Base-by-base conservation (phyloP, 2,888 invertebrate species). In the Buathra laborator region DNA sequence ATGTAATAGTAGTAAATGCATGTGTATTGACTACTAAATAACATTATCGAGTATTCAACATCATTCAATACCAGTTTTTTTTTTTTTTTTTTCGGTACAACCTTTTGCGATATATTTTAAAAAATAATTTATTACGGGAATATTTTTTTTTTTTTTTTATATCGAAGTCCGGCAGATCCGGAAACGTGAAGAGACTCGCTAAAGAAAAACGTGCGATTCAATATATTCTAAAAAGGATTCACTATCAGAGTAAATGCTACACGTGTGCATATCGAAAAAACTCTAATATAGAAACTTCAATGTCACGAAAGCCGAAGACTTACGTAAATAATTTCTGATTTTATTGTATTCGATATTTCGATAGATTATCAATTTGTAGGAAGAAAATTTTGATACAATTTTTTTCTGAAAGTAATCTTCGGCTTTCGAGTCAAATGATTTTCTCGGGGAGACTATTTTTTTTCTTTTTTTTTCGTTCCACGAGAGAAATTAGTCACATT, bases 401-500 rank as follows among this genome's bases (percentile, higher is more conserved):
- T 24, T 24, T 24, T 24, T 1, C 7, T 37, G 9, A 9, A 37
- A 37, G 5, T 37, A 37, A 37, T 37, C 37, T 2, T 37, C 37
- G 37, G 37, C 37, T 9, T 37, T 37, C 5, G 9, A 37, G 37
- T 37, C 37, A 37, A 37, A 37, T 37, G 37, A 37, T 37, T 37
- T 5, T 37, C 37, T 37, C 37, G 9, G 37, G 37, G 37, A 37
- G 37, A 9, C 3, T 48, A 48, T 10, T 48, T 48, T 48, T 48
- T 48, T 48, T 46, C 4, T 9, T 46, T 37, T 37, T 14, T 19
- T 12, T 37, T 51, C 51, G 32, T 29, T 70, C n/a, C 48, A n/a
- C 51, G 16, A 51, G 14, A 71, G 71, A 71, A 71, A 66, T 66
- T 29, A 76, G 48, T 66, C 66, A 75, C 75, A 19, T 37, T 75